Evolutionary conservation across 1,140 invertebrate genomes (phyloP), one percentile per base, ranked within the genome.

Genomic region (Eciton burchellii): DNA sequence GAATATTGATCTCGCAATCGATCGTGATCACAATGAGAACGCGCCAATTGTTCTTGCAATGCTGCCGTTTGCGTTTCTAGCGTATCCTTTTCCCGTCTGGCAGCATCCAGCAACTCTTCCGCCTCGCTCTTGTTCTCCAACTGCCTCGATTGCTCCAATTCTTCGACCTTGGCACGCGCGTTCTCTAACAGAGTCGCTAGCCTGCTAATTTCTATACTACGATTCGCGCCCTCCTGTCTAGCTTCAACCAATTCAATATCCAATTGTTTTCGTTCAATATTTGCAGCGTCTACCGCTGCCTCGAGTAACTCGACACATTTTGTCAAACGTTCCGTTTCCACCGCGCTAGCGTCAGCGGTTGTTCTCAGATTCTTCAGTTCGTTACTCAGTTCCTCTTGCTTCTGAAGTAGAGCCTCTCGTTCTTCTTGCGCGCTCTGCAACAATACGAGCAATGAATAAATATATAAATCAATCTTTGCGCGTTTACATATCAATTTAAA

Each of bases 141-240:
- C 79, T 93, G 88, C 21, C 91, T 89, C 1, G 92, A 92, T 26
- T 93, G 90, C 26, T 94, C 92, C 16, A 94, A 57, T 35, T 94
- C 92, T 11, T 91, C 91, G 52, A 94, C 92, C 52, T 97, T 97
- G 0, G 96, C 95, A 84, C 97, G 95, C 1, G 97, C 97, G 92
- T 97, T 97, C 79, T 98, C 97, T 0, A 98, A 92, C 24, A 98
- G 92, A 8, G 96, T 97, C 35, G 95, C 96, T 66, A 98, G 94
- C 60, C 97, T 95, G 84, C 95, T 95, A 1, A 98, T 95, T 93
- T 98, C 98, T 72, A 98, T 95, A 56, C 94, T 94, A 47, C 95
- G 94, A 84, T 95, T 95, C 1, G 94, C 94, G 12, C 94, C 89
- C 21, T 95, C 94, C 85, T 96, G 95, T 82, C 94, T 96, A 43